These are phyloP conservation scores for Rutilus rutilus DNA, from an alignment of 2,113 vertebrate genomes.

Conservation along the genomic window DNA sequence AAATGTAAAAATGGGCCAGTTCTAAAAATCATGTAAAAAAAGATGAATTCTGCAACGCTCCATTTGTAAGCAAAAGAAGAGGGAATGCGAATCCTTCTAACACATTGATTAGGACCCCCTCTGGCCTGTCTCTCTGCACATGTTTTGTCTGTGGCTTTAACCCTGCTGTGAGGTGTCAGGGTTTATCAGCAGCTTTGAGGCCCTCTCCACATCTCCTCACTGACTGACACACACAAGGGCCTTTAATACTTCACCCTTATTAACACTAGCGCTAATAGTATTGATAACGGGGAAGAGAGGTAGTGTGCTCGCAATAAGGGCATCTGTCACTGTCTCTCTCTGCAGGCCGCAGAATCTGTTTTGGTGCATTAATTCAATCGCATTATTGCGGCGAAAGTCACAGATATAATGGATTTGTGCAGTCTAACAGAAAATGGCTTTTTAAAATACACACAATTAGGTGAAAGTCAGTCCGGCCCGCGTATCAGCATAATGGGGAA, in stretches of 20 bases:
- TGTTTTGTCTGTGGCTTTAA: conserved; percentile 63
- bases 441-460: conserved; percentile 94
- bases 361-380: conserved; percentile 92
- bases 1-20: not conserved
- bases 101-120: not conserved
- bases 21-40: not conserved
- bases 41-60: not conserved
- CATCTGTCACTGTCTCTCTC: conserved; percentile 94
- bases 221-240: conserved; percentile 54
- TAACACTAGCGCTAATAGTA: conserved; percentile 67
- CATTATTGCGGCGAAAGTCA: conserved; percentile 87
- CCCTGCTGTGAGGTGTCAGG: conserved; percentile 63
- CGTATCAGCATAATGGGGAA: conserved; percentile 83
- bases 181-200: conserved; percentile 67
- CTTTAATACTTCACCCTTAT: conserved; percentile 60
- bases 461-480: conserved; percentile 82
- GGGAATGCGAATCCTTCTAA: conserved; percentile 22
- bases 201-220: conserved; percentile 58
- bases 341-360: conserved; percentile 70
- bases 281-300: conserved; percentile 63
- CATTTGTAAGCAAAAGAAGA: not conserved
- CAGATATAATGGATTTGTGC: conserved; percentile 99
- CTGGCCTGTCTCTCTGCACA: conserved; percentile 27
- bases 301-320: conserved; percentile 82
- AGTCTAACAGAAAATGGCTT: conserved; percentile 99